Evolutionary conservation across 1,140 invertebrate species (phyloP).

Genomic region (Bathynomus jamesi): DNA sequence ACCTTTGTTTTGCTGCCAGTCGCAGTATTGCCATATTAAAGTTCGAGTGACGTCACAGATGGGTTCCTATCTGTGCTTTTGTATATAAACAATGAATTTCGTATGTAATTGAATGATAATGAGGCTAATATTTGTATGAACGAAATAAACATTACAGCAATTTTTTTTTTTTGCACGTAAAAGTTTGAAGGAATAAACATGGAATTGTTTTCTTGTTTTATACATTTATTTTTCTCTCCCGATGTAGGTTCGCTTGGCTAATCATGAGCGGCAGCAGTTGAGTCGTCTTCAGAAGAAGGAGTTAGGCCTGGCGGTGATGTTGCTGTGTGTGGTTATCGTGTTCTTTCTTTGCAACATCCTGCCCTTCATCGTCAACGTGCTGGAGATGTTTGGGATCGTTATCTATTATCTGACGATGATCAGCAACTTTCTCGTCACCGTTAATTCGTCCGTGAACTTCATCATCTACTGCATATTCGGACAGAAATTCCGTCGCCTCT

Average conservation of each 20-base stretch:
- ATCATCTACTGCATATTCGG: conserved; percentile 95
- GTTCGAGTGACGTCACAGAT: too few relatives aligned
- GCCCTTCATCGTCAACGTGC: conserved; percentile 49
- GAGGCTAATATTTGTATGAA: too few relatives aligned
- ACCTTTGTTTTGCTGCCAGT: too few relatives aligned
- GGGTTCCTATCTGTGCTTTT: too few relatives aligned
- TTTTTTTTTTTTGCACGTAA: too few relatives aligned
- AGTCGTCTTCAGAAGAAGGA: conserved; percentile 60
- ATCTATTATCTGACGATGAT: conserved; percentile 39
- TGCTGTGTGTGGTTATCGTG: conserved; percentile 51
- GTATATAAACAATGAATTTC: too few relatives aligned
- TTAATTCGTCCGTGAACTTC: conserved; percentile 95
- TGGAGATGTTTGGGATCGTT: conserved; percentile 39
- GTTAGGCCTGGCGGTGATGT: conserved; percentile 59
- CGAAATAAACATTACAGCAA: too few relatives aligned
- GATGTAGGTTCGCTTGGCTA: conserved; percentile 66
- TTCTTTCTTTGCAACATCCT: conserved; percentile 52
- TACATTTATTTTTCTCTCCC: too few relatives aligned
- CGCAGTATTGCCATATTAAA: too few relatives aligned
- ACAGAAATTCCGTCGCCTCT: conserved; percentile 86
- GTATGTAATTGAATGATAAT: too few relatives aligned
- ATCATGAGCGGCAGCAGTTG: conserved; percentile 67
- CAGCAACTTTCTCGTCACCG: conserved; percentile 84
- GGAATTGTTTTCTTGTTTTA: too few relatives aligned
- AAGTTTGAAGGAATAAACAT: too few relatives aligned